Conservation (phyloP, 2,797 vertebrate genomes). For the Synanceia verrucosa region DNA sequence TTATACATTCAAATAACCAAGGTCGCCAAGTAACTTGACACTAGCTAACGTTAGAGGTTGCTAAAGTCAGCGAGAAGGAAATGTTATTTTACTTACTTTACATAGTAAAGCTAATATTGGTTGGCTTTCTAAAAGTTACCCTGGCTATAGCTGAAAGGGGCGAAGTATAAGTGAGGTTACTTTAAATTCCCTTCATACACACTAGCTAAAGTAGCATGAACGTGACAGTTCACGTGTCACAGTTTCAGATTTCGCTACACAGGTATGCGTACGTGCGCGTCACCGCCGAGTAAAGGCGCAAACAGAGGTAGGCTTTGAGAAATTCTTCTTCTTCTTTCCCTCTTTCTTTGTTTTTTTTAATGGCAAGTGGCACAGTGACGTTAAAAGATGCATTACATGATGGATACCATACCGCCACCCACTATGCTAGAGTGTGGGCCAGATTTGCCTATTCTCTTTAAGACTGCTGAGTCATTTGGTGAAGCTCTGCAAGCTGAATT, state of each 20-base stretch:
- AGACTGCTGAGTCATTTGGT: no score
- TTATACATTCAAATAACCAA: not conserved
- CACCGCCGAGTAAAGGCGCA: not conserved
- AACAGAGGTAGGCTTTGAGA: no score
- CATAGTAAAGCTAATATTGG: not conserved
- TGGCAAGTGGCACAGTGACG: no score
- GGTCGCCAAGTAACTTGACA: no score
- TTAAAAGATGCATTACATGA: no score
- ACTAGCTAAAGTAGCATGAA: not conserved
- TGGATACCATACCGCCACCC: no score
- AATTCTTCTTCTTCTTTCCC: no score
- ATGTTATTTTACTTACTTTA: not conserved
- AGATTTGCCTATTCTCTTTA: no score
- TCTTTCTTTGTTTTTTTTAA: no score
- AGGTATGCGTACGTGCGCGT: not conserved
- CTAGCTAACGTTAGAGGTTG: not conserved
- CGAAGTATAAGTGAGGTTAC: fast-evolving
- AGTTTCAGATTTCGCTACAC: no score
- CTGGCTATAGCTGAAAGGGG: not conserved
- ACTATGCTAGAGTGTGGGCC: no score
- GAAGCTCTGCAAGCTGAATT: no score
- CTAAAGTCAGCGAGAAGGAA: not conserved
- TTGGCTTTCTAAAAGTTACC: not conserved
- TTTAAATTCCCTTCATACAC: not conserved
- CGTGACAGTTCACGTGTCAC: not conserved